These are phyloP conservation scores for Larimichthys crocea DNA, from an alignment of 2,113 vertebrate genomes.

Conservation along the genomic window DNA sequence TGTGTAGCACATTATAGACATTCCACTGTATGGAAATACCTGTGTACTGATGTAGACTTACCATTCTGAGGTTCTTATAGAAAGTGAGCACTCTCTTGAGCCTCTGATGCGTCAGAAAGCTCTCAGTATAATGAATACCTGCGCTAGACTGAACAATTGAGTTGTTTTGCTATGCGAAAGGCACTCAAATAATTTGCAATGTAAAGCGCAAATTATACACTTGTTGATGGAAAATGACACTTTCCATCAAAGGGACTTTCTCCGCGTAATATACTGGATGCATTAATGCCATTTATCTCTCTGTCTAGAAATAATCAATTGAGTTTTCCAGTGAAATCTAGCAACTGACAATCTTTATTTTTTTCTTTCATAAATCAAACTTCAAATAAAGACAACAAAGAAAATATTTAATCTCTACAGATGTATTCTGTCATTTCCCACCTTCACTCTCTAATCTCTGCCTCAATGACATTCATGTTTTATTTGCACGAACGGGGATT, in stretches of 20 bases:
- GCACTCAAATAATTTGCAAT: slow-evolving; percentile 4
- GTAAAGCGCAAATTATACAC: slow-evolving; percentile 20
- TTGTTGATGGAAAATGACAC: not conserved
- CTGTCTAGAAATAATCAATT: slow-evolving; percentile 35
- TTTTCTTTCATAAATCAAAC: slow-evolving; percentile 15
- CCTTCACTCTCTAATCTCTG: not conserved
- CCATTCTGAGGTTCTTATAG: slow-evolving; percentile 9
- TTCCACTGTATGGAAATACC: slow-evolving; percentile 57
- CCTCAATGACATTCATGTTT: not conserved
- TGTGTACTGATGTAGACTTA: slow-evolving; percentile 15
- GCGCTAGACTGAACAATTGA: not conserved
- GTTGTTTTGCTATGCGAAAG: slow-evolving; percentile 10
- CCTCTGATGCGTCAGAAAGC: slow-evolving; percentile 9
- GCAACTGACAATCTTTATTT: slow-evolving; percentile 35
- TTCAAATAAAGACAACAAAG: slow-evolving; percentile 51
- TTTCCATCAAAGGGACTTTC: slow-evolving; percentile 13
- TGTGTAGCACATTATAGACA: slow-evolving; percentile 60
- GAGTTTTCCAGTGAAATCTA: slow-evolving; percentile 18
- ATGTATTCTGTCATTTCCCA: not conserved
- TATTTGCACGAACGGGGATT: not conserved
- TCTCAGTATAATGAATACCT: not conserved
- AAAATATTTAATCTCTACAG: not conserved
- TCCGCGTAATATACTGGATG: slow-evolving; percentile 10
- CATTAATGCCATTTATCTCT: slow-evolving; percentile 13
- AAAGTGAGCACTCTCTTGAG: not conserved